phyloP scores from a whole-genome alignment of 2,113 vertebrate species.

The Oryzias woworae region DNA sequence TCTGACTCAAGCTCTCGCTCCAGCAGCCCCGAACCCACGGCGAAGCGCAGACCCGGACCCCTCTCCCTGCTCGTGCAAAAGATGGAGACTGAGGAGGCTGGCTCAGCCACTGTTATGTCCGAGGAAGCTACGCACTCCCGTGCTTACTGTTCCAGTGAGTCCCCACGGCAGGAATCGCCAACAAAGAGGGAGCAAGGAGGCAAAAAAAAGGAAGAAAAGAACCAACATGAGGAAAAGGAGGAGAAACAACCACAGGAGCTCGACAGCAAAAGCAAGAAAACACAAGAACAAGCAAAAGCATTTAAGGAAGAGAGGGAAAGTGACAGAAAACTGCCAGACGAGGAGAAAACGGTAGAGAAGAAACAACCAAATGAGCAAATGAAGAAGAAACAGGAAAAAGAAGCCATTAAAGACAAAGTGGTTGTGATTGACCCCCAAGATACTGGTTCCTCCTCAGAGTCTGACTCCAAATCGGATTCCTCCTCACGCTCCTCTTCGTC shows the following conservation, averaged over 20 bases:
- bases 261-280: constrained; percentile 11
- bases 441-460: constrained; percentile 74
- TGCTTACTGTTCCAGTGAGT: constrained; percentile 37
- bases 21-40: constrained; percentile 76
- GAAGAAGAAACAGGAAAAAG: constrained; percentile 12
- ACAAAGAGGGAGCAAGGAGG: constrained; percentile 33
- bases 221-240: constrained; percentile 27
- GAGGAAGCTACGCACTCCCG: constrained; percentile 17
- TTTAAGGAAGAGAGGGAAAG: constrained; percentile 20
- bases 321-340: constrained; percentile 1
- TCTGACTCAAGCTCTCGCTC: constrained; percentile 78
- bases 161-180: constrained; percentile 24
- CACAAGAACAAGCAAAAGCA: neutral
- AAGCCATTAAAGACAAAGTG: constrained; percentile 11
- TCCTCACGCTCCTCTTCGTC: constrained; percentile 67
- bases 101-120: constrained; percentile 26
- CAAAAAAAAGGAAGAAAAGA: constrained; percentile 31
- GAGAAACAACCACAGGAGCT: constrained; percentile 19
- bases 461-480: constrained; percentile 72
- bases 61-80: constrained; percentile 77
- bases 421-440: constrained; percentile 38
- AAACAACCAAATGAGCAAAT: constrained; percentile 2
- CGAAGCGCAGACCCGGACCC: constrained; percentile 65
- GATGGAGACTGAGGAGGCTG: constrained; percentile 74
- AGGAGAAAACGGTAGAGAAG: constrained; percentile 17